A percentile compares a stretch with the other conserved stretches of the same genome.
These are phyloP conservation scores for Drosophila virilis DNA, from an alignment of 1,140 invertebrate genomes.

Conservation along the genomic window DNA sequence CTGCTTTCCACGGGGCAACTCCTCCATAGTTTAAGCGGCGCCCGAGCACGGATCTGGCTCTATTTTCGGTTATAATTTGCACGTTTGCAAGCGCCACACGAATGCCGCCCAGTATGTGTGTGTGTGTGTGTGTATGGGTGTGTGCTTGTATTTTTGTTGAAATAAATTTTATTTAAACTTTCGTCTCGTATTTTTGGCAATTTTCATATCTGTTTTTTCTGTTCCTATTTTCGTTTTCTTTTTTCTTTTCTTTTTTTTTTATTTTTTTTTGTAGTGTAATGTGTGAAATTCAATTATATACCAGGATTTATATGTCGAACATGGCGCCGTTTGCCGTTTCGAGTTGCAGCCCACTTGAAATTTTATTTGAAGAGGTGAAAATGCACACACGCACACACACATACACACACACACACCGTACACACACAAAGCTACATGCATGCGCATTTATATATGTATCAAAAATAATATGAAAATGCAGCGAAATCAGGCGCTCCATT, in stretches of 20 bases:
- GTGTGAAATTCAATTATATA: conserved; percentile 81
- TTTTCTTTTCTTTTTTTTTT: conserved; percentile 40
- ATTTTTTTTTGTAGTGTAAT: conserved; percentile 52
- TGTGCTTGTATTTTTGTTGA: conserved; percentile 73
- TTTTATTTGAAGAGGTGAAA: conserved; percentile 56
- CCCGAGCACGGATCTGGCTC: conserved; percentile 9
- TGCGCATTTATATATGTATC: conserved; percentile 10
- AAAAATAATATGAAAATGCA: conserved; percentile 63
- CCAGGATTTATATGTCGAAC: conserved; percentile 78
- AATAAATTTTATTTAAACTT: conserved; percentile 83
- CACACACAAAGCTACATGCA: conserved; percentile 1
- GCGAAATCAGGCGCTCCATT: conserved; percentile 74
- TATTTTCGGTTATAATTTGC: conserved; percentile 64
- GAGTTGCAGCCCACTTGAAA: conserved; percentile 37
- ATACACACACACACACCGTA: conserved; percentile 1
- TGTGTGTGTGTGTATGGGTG: conserved; percentile 20
- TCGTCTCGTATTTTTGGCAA: conserved; percentile 58
- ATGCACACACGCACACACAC: conserved; percentile 24
- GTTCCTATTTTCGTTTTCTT: conserved; percentile 41
- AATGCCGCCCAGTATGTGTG: conserved; percentile 11
- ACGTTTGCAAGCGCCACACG: conserved; percentile 60
- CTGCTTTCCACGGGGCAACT: conserved; percentile 38
- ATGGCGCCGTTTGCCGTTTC: conserved; percentile 51
- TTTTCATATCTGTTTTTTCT: conserved; percentile 40
- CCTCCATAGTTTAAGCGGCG: conserved; percentile 31